Conservation (phyloP, 2,113 vertebrate species). For the Cacatua alba region DNA sequence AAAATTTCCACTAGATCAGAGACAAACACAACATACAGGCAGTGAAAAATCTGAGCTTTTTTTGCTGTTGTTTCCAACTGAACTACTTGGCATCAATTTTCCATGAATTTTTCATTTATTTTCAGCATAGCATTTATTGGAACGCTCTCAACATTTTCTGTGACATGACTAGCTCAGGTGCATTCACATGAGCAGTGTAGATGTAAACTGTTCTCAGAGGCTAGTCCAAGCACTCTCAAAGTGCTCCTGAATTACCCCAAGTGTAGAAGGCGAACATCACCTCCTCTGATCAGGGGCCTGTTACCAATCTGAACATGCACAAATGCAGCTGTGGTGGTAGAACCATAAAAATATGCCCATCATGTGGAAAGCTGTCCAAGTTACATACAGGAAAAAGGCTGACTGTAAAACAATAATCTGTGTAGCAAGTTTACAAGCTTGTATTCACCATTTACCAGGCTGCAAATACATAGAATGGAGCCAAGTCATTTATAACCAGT, state of each 20-base stretch:
- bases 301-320: not conserved
- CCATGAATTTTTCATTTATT: not conserved
- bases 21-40: not conserved
- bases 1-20: not conserved
- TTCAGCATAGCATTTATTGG: not conserved
- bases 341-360: not conserved
- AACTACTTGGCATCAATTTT: not conserved
- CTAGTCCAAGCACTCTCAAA: not conserved
- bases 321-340: not conserved
- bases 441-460: not conserved
- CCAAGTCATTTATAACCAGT: not conserved
- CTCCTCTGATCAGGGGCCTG: not conserved
- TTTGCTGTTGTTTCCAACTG: not conserved
- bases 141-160: rapidly evolving
- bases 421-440: slow-evolving; percentile 14
- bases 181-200: not conserved
- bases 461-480: not conserved
- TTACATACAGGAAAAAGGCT: not conserved
- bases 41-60: not conserved
- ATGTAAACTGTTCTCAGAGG: not conserved
- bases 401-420: not conserved
- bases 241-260: not conserved
- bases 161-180: not conserved
- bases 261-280: not conserved
- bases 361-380: not conserved